These are phyloP conservation scores for Hormiphora californensis DNA, from an alignment of 37 sponge, comb jelly and placozoan species.

Conservation along the genomic window DNA sequence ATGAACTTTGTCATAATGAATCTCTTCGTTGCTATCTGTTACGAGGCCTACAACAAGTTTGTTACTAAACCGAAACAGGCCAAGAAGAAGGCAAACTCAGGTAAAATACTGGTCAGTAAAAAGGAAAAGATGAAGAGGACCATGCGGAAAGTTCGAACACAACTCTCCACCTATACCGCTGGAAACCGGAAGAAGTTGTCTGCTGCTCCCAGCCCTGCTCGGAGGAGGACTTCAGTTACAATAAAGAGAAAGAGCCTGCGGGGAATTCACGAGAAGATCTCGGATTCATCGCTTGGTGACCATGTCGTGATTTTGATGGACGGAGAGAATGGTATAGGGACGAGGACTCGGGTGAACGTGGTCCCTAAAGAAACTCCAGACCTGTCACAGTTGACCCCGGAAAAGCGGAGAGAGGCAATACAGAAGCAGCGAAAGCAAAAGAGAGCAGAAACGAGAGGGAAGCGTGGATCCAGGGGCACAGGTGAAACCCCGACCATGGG, in stretches of 20 bases:
- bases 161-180: not conserved
- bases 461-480: not conserved
- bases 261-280: not conserved
- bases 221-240: not conserved
- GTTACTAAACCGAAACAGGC: conserved; percentile 12
- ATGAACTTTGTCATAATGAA: not conserved
- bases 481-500: not conserved
- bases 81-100: not conserved
- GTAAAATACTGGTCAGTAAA: not conserved
- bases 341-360: not conserved
- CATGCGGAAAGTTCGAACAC: not conserved
- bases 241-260: not conserved
- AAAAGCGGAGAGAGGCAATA: not conserved
- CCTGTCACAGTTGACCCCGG: not conserved
- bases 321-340: no score
- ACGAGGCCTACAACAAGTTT: conserved; percentile 17
- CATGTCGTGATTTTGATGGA: no score
- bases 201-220: not conserved
- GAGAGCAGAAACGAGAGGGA: not conserved
- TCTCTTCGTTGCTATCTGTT: not conserved
- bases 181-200: not conserved
- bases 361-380: not conserved
- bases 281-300: not conserved
- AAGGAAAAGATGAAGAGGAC: not conserved
- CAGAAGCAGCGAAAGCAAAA: not conserved